Base-by-base conservation (phyloP, 2,888 invertebrate genomes). In the Leptopilina drosophilae region DNA sequence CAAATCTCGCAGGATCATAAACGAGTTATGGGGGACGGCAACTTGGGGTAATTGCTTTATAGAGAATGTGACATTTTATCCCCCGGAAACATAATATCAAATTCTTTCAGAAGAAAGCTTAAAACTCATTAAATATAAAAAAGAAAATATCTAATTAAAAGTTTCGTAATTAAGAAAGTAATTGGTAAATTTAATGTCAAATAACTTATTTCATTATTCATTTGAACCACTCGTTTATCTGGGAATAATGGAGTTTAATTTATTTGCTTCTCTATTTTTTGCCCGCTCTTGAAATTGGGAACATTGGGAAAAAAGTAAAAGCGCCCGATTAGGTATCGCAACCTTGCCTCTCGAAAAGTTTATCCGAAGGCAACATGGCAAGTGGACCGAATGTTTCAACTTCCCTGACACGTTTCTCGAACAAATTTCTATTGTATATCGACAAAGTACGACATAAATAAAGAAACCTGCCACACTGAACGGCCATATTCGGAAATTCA, bases 381-480 rank as follows among this genome's bases (percentile, higher is more conserved):
- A 66, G 42, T 66, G 66, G 66, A 66, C 66, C 66, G 46, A 20
- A 67, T 67, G 67, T 79, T 82, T 86, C 84, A 81, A 82, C 77
- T 83, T 85, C 85, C 85, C 76, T 80, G 85, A 87, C 88, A 84
- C 88, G 88, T 87, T 84, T 84, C 76, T 65, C 80, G 87, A 86
- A 88, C 88, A 87, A 88, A 88, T 87, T 88, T 85, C 87, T 87
- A 88, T 88, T 87, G 88, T 87, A 87, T 85, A 87, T 87, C 86
- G 87, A 85, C 87, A 85, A 86, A 83, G 83, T 82, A 78, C 81
- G 81, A 87, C 89, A 89, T 89, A 89, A 89, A 89, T 88, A 89
- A 86, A 79, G 83, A 79, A 67, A 78, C 76, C 82, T 76, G 77
- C 69, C 67, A 49, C 67, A 76, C 73, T 73, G 64, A 69, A 69